Evolutionary conservation across 2,888 invertebrate species (phyloP).

Genomic region (Trichacis sp.): DNA sequence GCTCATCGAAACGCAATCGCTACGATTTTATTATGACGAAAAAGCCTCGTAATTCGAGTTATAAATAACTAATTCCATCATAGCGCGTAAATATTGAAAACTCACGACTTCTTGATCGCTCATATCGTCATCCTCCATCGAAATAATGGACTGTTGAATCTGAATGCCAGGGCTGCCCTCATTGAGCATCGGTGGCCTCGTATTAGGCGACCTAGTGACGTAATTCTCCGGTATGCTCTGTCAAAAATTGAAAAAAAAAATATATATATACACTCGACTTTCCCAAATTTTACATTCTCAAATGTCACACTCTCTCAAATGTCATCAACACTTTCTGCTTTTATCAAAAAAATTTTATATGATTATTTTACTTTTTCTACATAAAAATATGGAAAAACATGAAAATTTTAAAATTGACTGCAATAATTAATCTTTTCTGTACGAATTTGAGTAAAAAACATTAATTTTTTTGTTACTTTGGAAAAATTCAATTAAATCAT

Average conservation of each 20-base stretch:
- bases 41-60: background rate
- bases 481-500: too few species aligned
- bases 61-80: slow-evolving; percentile 6
- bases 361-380: too few species aligned
- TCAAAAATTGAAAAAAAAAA: slow-evolving; percentile 23
- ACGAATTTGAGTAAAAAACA: too few species aligned
- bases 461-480: too few species aligned
- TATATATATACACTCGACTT: too few species aligned
- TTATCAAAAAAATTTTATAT: too few species aligned
- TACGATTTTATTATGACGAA: background rate
- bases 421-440: too few species aligned
- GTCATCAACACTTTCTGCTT: too few species aligned
- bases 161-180: slow-evolving; percentile 61
- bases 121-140: slow-evolving; percentile 95
- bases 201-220: slow-evolving; percentile 29
- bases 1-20: background rate
- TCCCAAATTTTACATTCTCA: too few species aligned
- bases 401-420: too few species aligned
- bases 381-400: too few species aligned
- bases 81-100: slow-evolving; percentile 35
- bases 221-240: slow-evolving; percentile 46
- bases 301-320: too few species aligned
- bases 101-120: slow-evolving; percentile 86
- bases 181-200: slow-evolving; percentile 43
- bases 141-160: slow-evolving; percentile 85